phyloP scores from a whole-genome alignment of 2,888 invertebrate species.

The Oscheius sp. region DNA sequence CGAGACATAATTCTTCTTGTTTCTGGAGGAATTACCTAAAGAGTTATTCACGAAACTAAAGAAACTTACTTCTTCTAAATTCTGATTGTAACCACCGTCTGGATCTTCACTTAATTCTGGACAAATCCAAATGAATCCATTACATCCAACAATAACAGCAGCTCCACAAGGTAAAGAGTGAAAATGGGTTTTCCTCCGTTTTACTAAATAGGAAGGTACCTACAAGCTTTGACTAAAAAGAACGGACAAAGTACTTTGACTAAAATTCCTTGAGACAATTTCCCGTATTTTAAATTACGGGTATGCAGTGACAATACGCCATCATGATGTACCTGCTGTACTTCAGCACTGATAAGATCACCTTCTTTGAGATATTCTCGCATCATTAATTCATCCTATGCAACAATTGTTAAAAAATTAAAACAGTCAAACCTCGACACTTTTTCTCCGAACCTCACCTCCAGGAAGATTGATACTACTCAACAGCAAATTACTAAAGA shows the following conservation, averaged over 20 bases:
- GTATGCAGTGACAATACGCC: constrained; percentile 92
- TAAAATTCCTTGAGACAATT: constrained; percentile 76
- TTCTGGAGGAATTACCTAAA: constrained; percentile 78
- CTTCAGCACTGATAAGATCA: constrained; percentile 85
- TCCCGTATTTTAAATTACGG: constrained; percentile 94
- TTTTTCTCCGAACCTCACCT: constrained; percentile 78
- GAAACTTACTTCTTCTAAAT: constrained; percentile 75
- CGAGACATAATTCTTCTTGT: constrained; percentile 88
- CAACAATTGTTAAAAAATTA: not conserved
- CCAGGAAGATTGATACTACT: constrained; percentile 97
- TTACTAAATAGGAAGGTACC: constrained; percentile 89
- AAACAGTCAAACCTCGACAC: constrained; percentile 40
- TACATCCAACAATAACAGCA: constrained; percentile 89
- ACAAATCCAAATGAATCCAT: constrained; percentile 86
- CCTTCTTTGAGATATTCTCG: constrained; percentile 90
- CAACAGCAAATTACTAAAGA: constrained; percentile 84
- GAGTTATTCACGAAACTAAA: constrained; percentile 38
- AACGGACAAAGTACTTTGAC: constrained; percentile 66
- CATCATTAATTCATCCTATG: constrained; percentile 96
- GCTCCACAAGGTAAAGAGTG: constrained; percentile 91
- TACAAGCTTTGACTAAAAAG: constrained; percentile 84
- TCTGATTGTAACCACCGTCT: constrained; percentile 80
- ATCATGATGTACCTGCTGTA: constrained; percentile 79
- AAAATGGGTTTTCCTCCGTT: constrained; percentile 92
- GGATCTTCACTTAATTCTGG: constrained; percentile 72